Evolutionary conservation across 1,140 invertebrate species (phyloP).

Genomic region (Idris sp.): DNA sequence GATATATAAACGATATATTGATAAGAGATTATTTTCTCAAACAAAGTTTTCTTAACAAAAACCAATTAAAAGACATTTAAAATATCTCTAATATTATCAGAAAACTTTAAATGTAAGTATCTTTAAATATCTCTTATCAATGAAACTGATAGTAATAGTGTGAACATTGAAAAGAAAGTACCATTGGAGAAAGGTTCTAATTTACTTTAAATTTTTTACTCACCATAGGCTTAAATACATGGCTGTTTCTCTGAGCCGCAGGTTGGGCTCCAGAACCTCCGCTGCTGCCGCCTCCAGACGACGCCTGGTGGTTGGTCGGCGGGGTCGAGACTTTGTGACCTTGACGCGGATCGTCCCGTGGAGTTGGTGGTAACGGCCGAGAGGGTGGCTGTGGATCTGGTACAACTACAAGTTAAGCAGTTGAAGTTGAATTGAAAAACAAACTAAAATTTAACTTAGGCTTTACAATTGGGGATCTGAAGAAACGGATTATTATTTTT

Average conservation of each 20-base stretch:
- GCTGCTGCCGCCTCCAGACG: constrained; percentile 68
- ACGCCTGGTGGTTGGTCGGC: constrained; percentile 76
- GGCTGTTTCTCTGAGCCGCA: constrained; percentile 85
- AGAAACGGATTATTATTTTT: no score
- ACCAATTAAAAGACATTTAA: no score
- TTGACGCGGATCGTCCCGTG: constrained; percentile 82
- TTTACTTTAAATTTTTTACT: no score
- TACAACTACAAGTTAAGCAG: constrained; percentile 75
- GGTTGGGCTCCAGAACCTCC: constrained; percentile 74
- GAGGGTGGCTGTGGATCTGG: constrained; percentile 83
- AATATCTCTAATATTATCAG: no score
- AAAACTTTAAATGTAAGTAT: no score
- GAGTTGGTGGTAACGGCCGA: constrained; percentile 91
- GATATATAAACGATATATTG: no score
- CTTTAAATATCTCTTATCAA: no score
- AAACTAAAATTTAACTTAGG: constrained; percentile 17
- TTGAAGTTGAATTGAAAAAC: constrained; percentile 44
- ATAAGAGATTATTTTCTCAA: no score
- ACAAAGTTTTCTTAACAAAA: no score
- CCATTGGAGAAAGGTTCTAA: constrained; percentile 15
- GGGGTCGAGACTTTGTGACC: constrained; percentile 81
- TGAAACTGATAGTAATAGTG: constrained; percentile 39
- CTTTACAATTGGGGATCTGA: not conserved
- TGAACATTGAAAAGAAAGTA: constrained; percentile 51
- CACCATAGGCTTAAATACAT: constrained; percentile 91